Evolutionary conservation across 30 jellyfish, hydroid and myxozoan genomes (phyloP).

Genomic region (Sanderia malayensis): DNA sequence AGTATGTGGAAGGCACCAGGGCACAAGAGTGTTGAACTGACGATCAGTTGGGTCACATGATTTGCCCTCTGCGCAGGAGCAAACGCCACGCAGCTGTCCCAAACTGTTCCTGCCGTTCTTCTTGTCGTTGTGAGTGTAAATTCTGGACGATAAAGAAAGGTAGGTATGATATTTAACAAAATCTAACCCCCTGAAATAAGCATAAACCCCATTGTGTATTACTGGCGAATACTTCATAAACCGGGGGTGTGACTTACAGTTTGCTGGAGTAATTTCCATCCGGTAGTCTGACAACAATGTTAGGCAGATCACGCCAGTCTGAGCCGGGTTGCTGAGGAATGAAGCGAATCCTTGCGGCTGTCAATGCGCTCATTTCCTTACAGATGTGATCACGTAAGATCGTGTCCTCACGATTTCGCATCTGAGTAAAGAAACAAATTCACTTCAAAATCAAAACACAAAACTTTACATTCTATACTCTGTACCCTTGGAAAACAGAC

Average conservation of each 20-base stretch:
- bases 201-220: too few species aligned
- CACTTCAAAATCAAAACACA: background rate
- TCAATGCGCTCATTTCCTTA: conserved; percentile 91
- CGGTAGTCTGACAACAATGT: conserved; percentile 68
- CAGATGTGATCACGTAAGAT: conserved; percentile 87
- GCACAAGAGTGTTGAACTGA: conserved; percentile 83
- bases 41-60: conserved; percentile 93
- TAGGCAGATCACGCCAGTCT: conserved; percentile 96
- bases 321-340: conserved; percentile 92
- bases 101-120: conserved; percentile 71
- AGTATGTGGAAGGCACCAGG: conserved; percentile 98
- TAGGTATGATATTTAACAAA: too few species aligned
- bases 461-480: too few species aligned
- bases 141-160: conserved; percentile 30
- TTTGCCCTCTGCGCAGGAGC: conserved; percentile 92
- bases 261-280: conserved; percentile 74
- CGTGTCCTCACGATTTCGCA: conserved; percentile 65
- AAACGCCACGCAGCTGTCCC: conserved; percentile 88
- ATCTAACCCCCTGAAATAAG: too few species aligned
- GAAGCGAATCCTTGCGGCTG: conserved; percentile 89
- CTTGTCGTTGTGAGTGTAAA: conserved; percentile 80
- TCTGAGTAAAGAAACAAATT: conserved; percentile 23
- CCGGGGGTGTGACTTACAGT: conserved; percentile 85
- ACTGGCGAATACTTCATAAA: too few species aligned
- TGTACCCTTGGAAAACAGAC: background rate